Conservation (phyloP, 1,140 invertebrate genomes). For the Drosophila hydei region DNA sequence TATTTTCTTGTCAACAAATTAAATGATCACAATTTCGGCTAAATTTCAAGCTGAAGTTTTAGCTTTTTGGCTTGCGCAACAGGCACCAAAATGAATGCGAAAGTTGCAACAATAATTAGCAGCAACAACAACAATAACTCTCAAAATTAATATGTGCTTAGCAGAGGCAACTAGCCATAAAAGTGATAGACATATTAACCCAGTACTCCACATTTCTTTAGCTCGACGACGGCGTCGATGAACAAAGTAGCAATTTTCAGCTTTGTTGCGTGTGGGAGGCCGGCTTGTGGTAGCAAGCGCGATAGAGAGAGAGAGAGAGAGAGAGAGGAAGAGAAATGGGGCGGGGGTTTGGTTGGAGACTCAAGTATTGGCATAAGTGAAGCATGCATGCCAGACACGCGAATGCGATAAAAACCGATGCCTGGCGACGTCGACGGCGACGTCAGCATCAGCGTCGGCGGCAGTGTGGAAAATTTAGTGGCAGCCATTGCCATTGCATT, state of each 20-base stretch:
- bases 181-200: slow-evolving; percentile 81
- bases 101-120: slow-evolving; percentile 13
- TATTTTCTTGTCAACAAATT: too few relatives aligned
- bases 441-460: background rate
- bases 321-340: background rate
- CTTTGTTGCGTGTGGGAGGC: slow-evolving; percentile 68
- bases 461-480: slow-evolving; percentile 57
- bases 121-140: slow-evolving; percentile 26
- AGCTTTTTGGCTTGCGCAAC: slow-evolving; percentile 22
- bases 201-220: slow-evolving; percentile 70
- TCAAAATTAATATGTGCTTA: slow-evolving; percentile 51
- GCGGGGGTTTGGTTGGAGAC: background rate
- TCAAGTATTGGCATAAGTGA: slow-evolving; percentile 53
- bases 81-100: slow-evolving; percentile 4
- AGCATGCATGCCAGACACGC: slow-evolving; percentile 76
- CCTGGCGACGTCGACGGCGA: slow-evolving; percentile 7
- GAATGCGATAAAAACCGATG: slow-evolving; percentile 72
- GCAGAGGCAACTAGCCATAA: slow-evolving; percentile 70
- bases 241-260: slow-evolving; percentile 79
- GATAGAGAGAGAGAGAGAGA: background rate
- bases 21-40: too few relatives aligned
- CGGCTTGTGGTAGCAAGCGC: too few relatives aligned
- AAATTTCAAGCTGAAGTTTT: too few relatives aligned
- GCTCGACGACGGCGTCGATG: slow-evolving; percentile 13
- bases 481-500: slow-evolving; percentile 53